phyloP scores from a whole-genome alignment of 2,888 invertebrate species.

The Ceratothoa steindachneri region DNA sequence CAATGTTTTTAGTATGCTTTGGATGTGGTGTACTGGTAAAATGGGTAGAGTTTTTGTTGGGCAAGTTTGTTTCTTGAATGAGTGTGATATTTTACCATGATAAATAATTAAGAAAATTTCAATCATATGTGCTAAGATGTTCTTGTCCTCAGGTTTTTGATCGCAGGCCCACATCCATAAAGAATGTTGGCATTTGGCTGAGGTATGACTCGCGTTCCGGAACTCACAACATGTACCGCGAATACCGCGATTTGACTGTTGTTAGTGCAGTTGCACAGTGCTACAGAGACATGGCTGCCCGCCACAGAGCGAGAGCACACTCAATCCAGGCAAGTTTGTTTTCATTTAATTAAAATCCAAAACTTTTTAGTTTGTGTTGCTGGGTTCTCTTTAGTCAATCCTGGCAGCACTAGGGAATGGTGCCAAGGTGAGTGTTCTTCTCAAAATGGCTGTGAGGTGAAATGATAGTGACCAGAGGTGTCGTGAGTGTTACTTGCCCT shows the following conservation, averaged over 20 bases:
- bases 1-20: too few species aligned
- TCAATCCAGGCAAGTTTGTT: constrained; percentile 71
- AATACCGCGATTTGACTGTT: constrained; percentile 93
- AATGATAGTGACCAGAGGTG: too few species aligned
- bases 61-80: too few species aligned
- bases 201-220: constrained; percentile 98
- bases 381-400: constrained; percentile 3
- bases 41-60: too few species aligned
- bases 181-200: constrained; percentile 99
- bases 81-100: too few species aligned
- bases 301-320: constrained; percentile 94
- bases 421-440: background rate
- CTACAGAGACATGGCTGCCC: constrained; percentile 97
- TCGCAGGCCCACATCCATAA: constrained; percentile 86
- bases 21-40: too few species aligned
- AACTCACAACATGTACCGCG: constrained; percentile 99
- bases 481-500: too few species aligned
- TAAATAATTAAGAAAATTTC: too few species aligned
- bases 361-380: background rate
- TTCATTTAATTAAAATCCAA: background rate
- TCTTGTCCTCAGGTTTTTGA: constrained; percentile 66
- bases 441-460: too few species aligned
- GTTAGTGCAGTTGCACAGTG: constrained; percentile 96
- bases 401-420: too few species aligned
- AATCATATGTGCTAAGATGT: background rate